Base-by-base conservation (phyloP, 1,140 invertebrate species). In the Galendromus occidentalis region DNA sequence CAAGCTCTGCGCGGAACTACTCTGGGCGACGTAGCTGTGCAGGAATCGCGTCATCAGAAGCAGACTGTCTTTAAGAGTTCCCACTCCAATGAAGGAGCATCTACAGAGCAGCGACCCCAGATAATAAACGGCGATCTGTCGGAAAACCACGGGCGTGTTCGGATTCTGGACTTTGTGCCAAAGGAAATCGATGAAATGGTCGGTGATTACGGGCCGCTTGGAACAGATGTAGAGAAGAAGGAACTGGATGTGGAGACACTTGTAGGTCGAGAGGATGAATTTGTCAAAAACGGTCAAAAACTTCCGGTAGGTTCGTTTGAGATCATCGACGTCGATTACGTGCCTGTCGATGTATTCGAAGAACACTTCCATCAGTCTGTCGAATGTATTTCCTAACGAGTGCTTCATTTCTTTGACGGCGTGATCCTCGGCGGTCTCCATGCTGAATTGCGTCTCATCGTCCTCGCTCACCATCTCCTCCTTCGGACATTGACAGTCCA, bases 231-330 rank as follows among this genome's bases (percentile, higher is more conserved):
- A 83, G 75, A 90, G 89, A 71, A 87, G 77, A 1, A 87, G 71
- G 74, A 86, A 91, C 74, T 89, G 88, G 5, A 86, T 80, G 73
- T 88, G 86, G 73, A 82, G 80, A 63, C 80, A 83, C 29, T 80
- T 83, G 71, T 86, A 82, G 12, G 85, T 87, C 1, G 82, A 81
- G 64, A 91, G 74, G 66, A 90, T 81, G 44, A 85, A 74, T 69
- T 80, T 79, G 67, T 89, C 84, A 75, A 90, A 91, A 25, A 81
- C 76, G 44, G 75, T 71, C n/a, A 85, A 69, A 41, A 79, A 65
- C 71, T 80, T 73, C 72, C 76, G 65, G 79, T 74, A 75, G 78
- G 75, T 66, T 55, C 70, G 71, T 68, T 75, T 77, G n/a, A 75
- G 72, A 39, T 69, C 71, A 47, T 77, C 75, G 75, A 74, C 75